Percentiles rank a stretch among this genome's conserved stretches.
phyloP scores from a whole-genome alignment of 2,888 invertebrate genomes.

The Tenthredo amoena region DNA sequence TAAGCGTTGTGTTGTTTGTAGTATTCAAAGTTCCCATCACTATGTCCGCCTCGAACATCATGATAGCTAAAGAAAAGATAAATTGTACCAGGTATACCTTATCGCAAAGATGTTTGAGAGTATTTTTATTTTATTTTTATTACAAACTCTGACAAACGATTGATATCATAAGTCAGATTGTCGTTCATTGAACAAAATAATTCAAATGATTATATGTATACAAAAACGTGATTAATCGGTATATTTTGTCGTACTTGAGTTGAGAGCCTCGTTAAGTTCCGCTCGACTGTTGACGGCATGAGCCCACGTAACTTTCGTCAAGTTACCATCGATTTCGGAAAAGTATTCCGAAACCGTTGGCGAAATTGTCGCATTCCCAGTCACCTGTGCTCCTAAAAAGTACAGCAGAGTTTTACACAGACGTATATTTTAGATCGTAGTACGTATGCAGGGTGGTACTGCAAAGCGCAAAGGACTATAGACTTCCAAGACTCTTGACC shows the following conservation, averaged over 20 bases:
- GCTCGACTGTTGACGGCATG: constrained; percentile 90
- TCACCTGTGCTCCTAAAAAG: constrained; percentile 65
- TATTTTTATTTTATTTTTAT: background rate
- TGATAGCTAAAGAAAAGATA: constrained; percentile 61
- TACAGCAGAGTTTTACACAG: background rate
- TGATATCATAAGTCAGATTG: background rate
- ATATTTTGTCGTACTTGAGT: constrained; percentile 65
- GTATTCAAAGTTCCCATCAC: constrained; percentile 82
- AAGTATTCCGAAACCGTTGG: constrained; percentile 77
- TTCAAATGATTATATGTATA: background rate
- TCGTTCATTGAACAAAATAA: background rate
- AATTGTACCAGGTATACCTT: background rate
- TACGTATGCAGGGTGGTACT: constrained; percentile 23
- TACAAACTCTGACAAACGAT: background rate
- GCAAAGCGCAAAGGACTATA: constrained; percentile 62
- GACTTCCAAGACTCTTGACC: constrained; percentile 66
- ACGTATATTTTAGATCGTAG: background rate
- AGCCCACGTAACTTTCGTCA: constrained; percentile 89
- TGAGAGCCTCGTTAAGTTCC: constrained; percentile 82
- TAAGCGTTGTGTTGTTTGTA: constrained; percentile 78
- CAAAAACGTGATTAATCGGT: background rate
- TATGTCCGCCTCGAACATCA: constrained; percentile 94
- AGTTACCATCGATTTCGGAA: constrained; percentile 80
- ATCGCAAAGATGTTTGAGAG: background rate
- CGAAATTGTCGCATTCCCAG: constrained; percentile 64